phyloP scores from a whole-genome alignment of 2,797 vertebrate genomes.

The Paratrypauchen microcephalus region DNA sequence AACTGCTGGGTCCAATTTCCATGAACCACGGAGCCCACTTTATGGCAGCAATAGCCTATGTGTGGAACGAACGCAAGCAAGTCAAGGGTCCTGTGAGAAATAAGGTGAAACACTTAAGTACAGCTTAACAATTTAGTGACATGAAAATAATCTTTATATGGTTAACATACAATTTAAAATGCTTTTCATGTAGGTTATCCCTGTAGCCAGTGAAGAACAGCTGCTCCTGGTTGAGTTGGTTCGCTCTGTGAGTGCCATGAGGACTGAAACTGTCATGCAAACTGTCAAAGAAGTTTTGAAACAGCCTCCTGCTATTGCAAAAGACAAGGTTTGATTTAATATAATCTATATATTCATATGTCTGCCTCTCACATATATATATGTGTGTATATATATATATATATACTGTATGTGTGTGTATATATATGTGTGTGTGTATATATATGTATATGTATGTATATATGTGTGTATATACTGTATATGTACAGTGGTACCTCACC shows the following conservation, averaged over 20 bases:
- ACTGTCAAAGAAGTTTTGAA: constrained; percentile 98
- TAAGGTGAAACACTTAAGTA: constrained; percentile 76
- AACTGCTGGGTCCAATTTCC: constrained; percentile 95
- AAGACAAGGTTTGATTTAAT: constrained; percentile 87
- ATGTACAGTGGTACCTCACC: too few relatives aligned
- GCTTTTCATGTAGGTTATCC: constrained; percentile 85
- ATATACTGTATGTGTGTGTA: too few relatives aligned
- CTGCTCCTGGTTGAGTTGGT: constrained; percentile 94
- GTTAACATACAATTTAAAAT: background rate
- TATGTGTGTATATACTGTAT: too few relatives aligned
- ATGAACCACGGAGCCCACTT: constrained; percentile 99
- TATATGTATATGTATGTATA: too few relatives aligned
- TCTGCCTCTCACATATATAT: too few relatives aligned
- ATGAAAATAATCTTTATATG: background rate
- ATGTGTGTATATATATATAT: too few relatives aligned
- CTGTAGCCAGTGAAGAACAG: constrained; percentile 91
- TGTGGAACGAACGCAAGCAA: constrained; percentile 96
- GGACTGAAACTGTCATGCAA: constrained; percentile 95
- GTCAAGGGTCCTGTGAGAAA: constrained; percentile 84
- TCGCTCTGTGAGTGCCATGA: constrained; percentile 97
- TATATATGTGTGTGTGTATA: too few relatives aligned
- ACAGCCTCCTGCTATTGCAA: constrained; percentile 95
- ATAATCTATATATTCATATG: background rate
- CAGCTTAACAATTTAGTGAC: background rate
- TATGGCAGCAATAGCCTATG: constrained; percentile 98